A percentile compares a stretch with the other conserved stretches of the same genome.
Conservation (phyloP, 2,888 invertebrate genomes). For the Ophion slaviceki region DNA sequence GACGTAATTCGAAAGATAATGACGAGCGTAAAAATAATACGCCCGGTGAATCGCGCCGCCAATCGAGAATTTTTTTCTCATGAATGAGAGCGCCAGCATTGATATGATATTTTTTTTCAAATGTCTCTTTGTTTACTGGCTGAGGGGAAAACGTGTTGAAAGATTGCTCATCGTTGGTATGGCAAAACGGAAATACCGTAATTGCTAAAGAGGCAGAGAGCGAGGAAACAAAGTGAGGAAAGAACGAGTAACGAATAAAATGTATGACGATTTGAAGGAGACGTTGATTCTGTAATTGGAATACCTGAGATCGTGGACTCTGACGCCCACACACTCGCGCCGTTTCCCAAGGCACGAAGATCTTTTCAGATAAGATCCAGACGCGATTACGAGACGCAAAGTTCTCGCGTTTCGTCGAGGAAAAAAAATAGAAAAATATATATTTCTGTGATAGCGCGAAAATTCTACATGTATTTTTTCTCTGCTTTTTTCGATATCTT, state of each 20-base stretch:
- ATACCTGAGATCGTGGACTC: conserved; percentile 9
- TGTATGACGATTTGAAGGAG: not conserved
- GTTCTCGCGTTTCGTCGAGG: conserved; percentile 31
- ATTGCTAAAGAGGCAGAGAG: not conserved
- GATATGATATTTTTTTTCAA: conserved; percentile 17
- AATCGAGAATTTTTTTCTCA: conserved; percentile 32
- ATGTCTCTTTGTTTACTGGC: not conserved
- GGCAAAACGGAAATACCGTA: not conserved
- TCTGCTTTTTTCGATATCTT: conserved; percentile 5
- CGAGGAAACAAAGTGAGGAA: not conserved
- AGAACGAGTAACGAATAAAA: not conserved
- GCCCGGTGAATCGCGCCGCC: conserved; percentile 14
- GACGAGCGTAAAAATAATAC: conserved; percentile 35
- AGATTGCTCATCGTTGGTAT: not conserved
- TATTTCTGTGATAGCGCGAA: conserved; percentile 47
- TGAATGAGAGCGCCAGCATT: not conserved
- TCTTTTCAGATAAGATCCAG: conserved; percentile 59
- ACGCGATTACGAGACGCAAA: conserved; percentile 50
- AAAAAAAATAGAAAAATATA: conserved; percentile 10
- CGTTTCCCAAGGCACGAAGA: conserved; percentile 38
- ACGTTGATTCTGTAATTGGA: conserved; percentile 38
- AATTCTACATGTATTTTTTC: conserved; percentile 12
- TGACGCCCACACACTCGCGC: not conserved
- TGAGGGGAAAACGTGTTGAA: not conserved
- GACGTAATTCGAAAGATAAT: conserved; percentile 45